Evolutionary conservation across 2,113 vertebrate genomes (phyloP), one percentile per base, ranked within the genome.

Genomic region (Zeus faber): DNA sequence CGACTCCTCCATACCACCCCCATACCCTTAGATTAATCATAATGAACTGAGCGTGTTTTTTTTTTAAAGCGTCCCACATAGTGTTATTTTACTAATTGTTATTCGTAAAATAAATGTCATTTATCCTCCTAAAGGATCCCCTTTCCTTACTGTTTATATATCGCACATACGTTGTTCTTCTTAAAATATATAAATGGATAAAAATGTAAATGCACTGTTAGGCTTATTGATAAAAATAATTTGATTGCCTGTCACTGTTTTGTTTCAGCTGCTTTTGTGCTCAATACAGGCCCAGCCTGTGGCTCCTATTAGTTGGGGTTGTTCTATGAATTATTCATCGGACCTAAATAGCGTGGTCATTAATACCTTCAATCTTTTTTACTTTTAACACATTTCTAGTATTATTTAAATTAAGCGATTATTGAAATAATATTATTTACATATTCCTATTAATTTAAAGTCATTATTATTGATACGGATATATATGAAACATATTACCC

Each of bases 281-380:
- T 43, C n/a, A 43, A 43, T 3, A 17, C 17, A 43, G 2, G 21
- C 21, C 23, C 16, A 17, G 41, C 55, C 54, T 3, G 4, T 20
- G 39, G 26, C 65, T 55, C 29, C 33, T 48, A 44, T 45, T 41
- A 40, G 49, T 22, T 45, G 5, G 57, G 20, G 14, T 66, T 58
- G 48, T 54, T 58, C 26, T 35, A 44, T 59, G 39, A 66, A 70
- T 75, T 58, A 72, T 79, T 72, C 43, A 69, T 63, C 18, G 60
- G 25, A 6, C 44, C 39, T 13, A 44, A 44, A 14, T 5, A 44
- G 29, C 23, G 16, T n/a, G 10, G 44, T 6, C 9, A 50, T 50
- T 62, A 35, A 53, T 25, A 7, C 7, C 21, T 16, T 22, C 9
- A 46, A 46, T 5, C 44, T 14, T 14, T 46, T 46, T 46, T 49